Evolutionary conservation across 2,797 vertebrate species (phyloP).

Genomic region (Bovichtus variegatus): DNA sequence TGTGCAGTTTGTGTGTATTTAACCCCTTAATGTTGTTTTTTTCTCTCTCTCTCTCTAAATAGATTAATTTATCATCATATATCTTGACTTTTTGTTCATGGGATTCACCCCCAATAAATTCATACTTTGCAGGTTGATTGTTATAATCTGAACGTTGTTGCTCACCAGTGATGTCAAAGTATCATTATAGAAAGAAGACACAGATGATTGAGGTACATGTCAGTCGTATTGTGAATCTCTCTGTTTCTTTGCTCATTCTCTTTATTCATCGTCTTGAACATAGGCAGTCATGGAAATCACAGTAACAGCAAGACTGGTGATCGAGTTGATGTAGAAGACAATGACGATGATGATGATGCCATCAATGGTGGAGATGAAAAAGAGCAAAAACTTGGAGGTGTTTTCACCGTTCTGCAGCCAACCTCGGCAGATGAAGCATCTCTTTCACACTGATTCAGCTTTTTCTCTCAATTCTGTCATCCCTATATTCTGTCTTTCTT

Average conservation of each 20-base stretch:
- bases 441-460: slow-evolving; percentile 59
- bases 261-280: slow-evolving; percentile 85
- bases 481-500: slow-evolving; percentile 74
- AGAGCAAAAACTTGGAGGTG: slow-evolving; percentile 60
- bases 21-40: not conserved
- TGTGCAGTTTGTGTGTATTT: not conserved
- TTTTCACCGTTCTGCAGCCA: slow-evolving; percentile 58
- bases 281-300: slow-evolving; percentile 78
- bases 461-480: slow-evolving; percentile 70
- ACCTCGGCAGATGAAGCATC: slow-evolving; percentile 51
- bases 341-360: slow-evolving; percentile 53
- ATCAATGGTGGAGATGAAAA: slow-evolving; percentile 61
- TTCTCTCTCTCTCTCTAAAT: not conserved
- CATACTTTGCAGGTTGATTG: not conserved
- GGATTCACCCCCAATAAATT: not conserved
- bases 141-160: not conserved
- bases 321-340: slow-evolving; percentile 69
- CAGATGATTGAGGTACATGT: slow-evolving; percentile 55
- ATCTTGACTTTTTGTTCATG: not conserved
- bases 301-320: slow-evolving; percentile 75
- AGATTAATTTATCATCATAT: not conserved
- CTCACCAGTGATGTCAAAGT: not conserved
- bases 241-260: slow-evolving; percentile 75
- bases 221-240: slow-evolving; percentile 54
- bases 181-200: slow-evolving; percentile 40